These are phyloP conservation scores for Podarcis cretensis DNA, from an alignment of 2,113 vertebrate species.

Conservation along the genomic window DNA sequence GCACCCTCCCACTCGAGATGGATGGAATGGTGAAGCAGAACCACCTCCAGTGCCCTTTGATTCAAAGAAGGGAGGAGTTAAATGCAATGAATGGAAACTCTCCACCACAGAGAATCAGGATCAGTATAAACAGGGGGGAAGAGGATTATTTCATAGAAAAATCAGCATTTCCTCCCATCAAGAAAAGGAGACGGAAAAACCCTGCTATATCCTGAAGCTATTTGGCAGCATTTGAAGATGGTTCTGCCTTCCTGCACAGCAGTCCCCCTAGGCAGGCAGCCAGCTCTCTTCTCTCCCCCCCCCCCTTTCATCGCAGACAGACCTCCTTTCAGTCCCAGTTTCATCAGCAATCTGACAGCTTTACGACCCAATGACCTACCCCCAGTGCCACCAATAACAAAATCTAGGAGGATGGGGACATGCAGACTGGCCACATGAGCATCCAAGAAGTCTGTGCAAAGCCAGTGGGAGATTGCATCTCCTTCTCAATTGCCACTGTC, in stretches of 20 bases:
- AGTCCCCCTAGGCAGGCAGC: conserved; percentile 15
- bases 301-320: background rate
- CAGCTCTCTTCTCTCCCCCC: background rate
- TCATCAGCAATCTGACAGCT: conserved; percentile 32
- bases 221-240: conserved; percentile 8
- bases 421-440: background rate
- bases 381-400: background rate
- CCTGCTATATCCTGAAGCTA: conserved; percentile 12
- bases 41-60: conserved; percentile 36
- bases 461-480: conserved; percentile 62
- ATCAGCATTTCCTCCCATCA: background rate
- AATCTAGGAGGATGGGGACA: background rate
- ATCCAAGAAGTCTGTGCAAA: conserved; percentile 49
- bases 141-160: conserved; percentile 35
- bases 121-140: background rate
- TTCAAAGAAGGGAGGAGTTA: conserved; percentile 32
- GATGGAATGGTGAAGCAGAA: background rate
- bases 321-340: background rate
- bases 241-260: conserved; percentile 17
- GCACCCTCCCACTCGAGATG: background rate
- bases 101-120: background rate
- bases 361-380: conserved; percentile 35
- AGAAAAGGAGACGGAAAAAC: background rate
- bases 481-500: conserved; percentile 56
- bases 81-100: background rate